Evolutionary conservation across 2,113 vertebrate genomes (phyloP).

Genomic region (Salvelinus alpinus): DNA sequence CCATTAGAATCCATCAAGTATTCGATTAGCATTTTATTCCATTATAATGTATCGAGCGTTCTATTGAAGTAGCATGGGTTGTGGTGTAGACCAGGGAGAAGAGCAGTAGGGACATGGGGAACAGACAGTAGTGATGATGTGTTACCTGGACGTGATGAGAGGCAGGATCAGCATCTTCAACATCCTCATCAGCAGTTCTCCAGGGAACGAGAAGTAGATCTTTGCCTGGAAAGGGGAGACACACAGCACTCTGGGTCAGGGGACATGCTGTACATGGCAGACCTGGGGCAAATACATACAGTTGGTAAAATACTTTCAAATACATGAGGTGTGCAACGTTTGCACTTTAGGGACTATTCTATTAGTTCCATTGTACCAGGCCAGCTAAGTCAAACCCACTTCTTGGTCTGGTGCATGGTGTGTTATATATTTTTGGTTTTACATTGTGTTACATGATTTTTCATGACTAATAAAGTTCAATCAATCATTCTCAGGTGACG

Average conservation of each 20-base stretch:
- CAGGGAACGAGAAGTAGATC: conserved; percentile 87
- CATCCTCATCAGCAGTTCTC: conserved; percentile 90
- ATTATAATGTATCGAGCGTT: background rate
- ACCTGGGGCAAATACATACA: background rate
- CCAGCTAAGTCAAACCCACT: background rate
- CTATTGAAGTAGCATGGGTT: background rate
- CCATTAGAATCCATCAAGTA: background rate
- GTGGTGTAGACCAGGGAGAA: background rate
- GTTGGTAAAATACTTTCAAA: background rate
- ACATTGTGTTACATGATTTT: background rate
- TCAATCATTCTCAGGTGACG: background rate
- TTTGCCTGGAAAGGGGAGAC: conserved; percentile 73
- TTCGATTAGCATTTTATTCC: background rate
- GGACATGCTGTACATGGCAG: background rate
- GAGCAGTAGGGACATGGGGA: background rate
- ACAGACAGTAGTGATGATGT: background rate
- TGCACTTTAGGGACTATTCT: background rate
- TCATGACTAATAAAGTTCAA: background rate
- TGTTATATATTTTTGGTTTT: background rate
- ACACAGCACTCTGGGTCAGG: background rate
- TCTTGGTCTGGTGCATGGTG: background rate
- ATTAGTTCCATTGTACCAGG: background rate
- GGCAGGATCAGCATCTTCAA: conserved; percentile 89
- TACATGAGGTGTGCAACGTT: background rate
- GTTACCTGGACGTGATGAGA: conserved; percentile 87